Base-by-base conservation (phyloP, 2,888 invertebrate species). In the Loripinus fragilis region DNA sequence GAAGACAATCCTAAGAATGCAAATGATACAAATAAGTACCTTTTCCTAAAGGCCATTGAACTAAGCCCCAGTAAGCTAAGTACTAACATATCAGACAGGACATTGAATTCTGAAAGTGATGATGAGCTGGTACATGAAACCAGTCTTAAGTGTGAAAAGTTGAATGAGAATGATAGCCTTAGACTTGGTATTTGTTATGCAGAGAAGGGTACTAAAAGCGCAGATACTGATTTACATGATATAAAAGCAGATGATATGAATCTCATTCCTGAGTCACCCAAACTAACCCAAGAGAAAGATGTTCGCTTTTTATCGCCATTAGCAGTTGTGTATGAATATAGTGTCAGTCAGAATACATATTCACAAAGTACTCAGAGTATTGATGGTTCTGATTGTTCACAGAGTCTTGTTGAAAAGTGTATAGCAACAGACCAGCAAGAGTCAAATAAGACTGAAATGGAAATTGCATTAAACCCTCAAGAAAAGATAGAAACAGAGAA, bases 301-400 rank as follows among this genome's bases (percentile, higher is more conserved):
- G 80, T 83, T 33, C 80, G 74, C 42, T 83, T 83, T 66, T 70
- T 28, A 60, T 83, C 83, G 17, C 83, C 78, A 20, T 55, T 83
- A 41, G 76, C 78, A 35, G 74, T 66, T 35, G 35, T 78, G 8
- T 48, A 78, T 78, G 83, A 80, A 50, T 83, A 78, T 68, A 65
- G 30, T 60, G 65, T 52, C 25, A 72, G 75, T 65, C 72, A 67
- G 35, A n/a, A 3, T 2, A 23, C 67, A 25, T 67, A 23, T 67
- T 67, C 67, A 42, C 67, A 67, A n/a, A 67, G 67, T 28, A 67
- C 67, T 28, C n/a, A 23, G 35, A 45, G 20, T n/a, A 23, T 67
- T n/a, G 17, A 2, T 10, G 67, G 42, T 38, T 45, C 33, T 5
- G 67, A 42, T 42, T 7, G n/a, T 23, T 41, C 41, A n/a, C 28